Base-by-base conservation (phyloP, 64 coral and sea anemone species). In the Anthopleura sola region DNA sequence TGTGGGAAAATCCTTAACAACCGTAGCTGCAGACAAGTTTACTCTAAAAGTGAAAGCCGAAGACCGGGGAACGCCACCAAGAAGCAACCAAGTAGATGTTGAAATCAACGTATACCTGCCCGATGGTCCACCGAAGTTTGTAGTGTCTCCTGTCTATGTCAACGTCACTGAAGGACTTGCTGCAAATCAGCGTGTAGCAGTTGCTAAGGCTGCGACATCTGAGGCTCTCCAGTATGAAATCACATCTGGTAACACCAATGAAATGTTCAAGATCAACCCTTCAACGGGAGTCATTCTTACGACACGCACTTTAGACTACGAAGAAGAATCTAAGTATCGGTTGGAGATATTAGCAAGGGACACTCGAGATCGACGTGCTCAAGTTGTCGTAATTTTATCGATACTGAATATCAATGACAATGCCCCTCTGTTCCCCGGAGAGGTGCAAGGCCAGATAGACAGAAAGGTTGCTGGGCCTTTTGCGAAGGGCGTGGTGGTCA, bases 91-190 rank as follows among this genome's bases (percentile, higher is more conserved):
- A 10, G 84, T 89, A 29, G 68, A 58, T 34, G 94, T 96, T 21
- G 71, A 96, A 64, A 58, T 96, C 10, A 83, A 86, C 5, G 87
- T 96, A 15, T 83, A 90, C 24, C 87, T 86, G 7, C 90, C 94
- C 15, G 90, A 96, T 81, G 94, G 94, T 10, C 94, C 87, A 1
- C 94, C 94, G 17, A 88, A 80, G 87, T 96, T 96, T 79, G 91
- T 86, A 0, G 75, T 83, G 17, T 55, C 84, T 12, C 86, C 85
- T 3, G 87, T 96, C 5, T 68, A 62, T 17, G 76, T 90, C 0
- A 77, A 47, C 53, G 90, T 92, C 5, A 88, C 56, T 12, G 94
- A 96, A 84, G 94, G 94, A 39, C 55, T 92, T 46, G 62, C 83
- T 4, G 90, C 94, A 0, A 92, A 92, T 36, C 46, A 81, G 17